These are phyloP conservation scores for Nephotettix cincticeps DNA, from an alignment of 1,140 invertebrate genomes.

Conservation along the genomic window DNA sequence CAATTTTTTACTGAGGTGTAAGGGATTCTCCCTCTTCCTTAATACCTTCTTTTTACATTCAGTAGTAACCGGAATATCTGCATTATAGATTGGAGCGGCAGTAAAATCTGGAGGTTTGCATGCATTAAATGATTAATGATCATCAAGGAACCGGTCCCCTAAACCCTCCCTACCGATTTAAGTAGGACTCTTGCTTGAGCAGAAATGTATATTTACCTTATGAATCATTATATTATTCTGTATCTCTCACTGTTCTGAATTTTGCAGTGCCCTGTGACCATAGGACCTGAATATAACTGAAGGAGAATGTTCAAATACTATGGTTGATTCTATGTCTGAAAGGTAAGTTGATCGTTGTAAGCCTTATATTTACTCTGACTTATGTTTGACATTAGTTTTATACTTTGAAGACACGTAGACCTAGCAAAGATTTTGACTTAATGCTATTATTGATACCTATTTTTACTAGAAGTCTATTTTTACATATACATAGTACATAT, in stretches of 20 bases:
- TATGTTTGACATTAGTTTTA: too few relatives aligned
- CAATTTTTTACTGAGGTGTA: slow-evolving; percentile 18
- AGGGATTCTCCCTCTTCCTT: slow-evolving; percentile 24
- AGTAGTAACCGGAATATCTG: slow-evolving; percentile 30
- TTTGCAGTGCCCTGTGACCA: slow-evolving; percentile 20
- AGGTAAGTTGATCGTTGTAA: too few relatives aligned
- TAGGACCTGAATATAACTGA: background rate
- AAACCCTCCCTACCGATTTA: slow-evolving; percentile 25
- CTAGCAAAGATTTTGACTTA: too few relatives aligned
- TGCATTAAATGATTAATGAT: slow-evolving; percentile 24
- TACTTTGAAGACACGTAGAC: too few relatives aligned
- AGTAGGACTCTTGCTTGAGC: slow-evolving; percentile 18
- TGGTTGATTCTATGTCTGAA: background rate
- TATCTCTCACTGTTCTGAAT: slow-evolving; percentile 18
- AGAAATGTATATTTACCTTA: slow-evolving; percentile 21
- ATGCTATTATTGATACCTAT: too few relatives aligned
- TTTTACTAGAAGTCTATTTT: too few relatives aligned
- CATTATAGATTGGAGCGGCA: slow-evolving; percentile 27
- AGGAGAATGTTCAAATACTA: background rate
- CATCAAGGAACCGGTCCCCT: slow-evolving; percentile 27
- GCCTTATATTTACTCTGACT: too few relatives aligned
- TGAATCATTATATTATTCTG: slow-evolving; percentile 13
- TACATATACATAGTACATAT: too few relatives aligned
- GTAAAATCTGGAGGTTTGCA: slow-evolving; percentile 29
- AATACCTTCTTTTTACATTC: slow-evolving; percentile 20